These are phyloP conservation scores for Tiliqua scincoides DNA, from an alignment of 2,113 vertebrate genomes.

Conservation along the genomic window DNA sequence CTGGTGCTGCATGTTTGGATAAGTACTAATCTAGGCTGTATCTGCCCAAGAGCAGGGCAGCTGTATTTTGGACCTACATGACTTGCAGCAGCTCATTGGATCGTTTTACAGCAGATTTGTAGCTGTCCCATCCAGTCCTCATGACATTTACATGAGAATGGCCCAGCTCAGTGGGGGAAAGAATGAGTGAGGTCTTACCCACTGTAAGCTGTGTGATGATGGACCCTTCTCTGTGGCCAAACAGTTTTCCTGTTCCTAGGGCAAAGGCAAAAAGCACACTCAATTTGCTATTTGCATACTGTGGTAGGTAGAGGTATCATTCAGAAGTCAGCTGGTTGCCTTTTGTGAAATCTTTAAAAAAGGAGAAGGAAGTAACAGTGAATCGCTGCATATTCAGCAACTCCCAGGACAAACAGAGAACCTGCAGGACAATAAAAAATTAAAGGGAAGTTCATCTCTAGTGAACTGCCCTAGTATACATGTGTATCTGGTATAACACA, in stretches of 20 bases:
- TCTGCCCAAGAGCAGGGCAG: not conserved
- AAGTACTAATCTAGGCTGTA: too few species aligned
- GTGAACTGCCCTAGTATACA: too few species aligned
- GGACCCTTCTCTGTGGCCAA: not conserved
- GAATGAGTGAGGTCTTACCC: not conserved
- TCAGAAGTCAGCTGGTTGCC: not conserved
- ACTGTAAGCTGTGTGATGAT: not conserved
- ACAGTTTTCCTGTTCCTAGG: not conserved
- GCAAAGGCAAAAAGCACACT: accelerated
- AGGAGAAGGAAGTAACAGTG: not conserved
- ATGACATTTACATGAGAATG: not conserved
- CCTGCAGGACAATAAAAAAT: not conserved
- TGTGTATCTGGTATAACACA: not conserved
- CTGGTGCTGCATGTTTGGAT: too few species aligned
- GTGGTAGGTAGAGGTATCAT: not conserved
- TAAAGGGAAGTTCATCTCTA: not conserved
- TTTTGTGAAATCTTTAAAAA: not conserved
- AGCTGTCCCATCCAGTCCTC: not conserved
- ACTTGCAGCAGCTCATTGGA: not conserved
- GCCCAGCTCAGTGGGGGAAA: not conserved
- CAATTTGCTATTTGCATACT: accelerated
- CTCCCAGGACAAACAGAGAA: not conserved
- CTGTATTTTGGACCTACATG: not conserved
- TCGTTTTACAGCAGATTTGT: not conserved
- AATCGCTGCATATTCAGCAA: not conserved